Evolutionary conservation across 2,888 invertebrate species (phyloP), one percentile per base, ranked within the genome.

Genomic region (Platycheirus rosarum): DNA sequence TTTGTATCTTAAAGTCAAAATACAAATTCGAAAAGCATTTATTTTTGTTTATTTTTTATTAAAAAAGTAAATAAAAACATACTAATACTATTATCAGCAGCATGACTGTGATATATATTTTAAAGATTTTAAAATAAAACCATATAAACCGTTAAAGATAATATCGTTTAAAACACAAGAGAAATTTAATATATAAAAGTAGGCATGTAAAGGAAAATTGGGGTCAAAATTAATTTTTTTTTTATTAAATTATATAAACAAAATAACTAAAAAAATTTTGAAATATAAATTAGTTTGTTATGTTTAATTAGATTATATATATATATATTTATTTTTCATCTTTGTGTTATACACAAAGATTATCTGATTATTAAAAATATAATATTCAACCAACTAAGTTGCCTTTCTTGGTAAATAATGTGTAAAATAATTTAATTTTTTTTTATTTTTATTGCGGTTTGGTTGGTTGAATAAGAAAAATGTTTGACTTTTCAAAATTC

Each of bases 81-180:
- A 51, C 55, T 65, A 80, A 84, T 84, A 85, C 84, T 85, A 85
- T 86, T 85, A 85, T 86, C 86, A 86, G 78, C 86, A 86, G 86
- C 86, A 85, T 78, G 86, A 84, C 86, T 86, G 86, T 86, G 86
- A 86, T 86, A 86, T 86, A 86, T 82, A 84, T 79, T 85, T 84
- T 85, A 85, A 84, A 84, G 73, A 74, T 55, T 46, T n/a, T 49
- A 62, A 48, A 62, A 46, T 26, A 60, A 60, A 74, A 49, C 29
- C 26, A 60, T 29, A 37, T 32, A 57, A 49, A 63, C 53, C 29
- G 35, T 20, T 26, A 75, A 60, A 63, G 32, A 42, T 51, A 79
- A 57, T 74, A 74, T 70, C 65, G 76, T 76, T 70, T 75, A 60
- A 79, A 79, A 76, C 16, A 75, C 57, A 55, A 73, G 13, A 62